phyloP scores from a whole-genome alignment of 2,888 invertebrate species.

The Therioaphis trifolii region DNA sequence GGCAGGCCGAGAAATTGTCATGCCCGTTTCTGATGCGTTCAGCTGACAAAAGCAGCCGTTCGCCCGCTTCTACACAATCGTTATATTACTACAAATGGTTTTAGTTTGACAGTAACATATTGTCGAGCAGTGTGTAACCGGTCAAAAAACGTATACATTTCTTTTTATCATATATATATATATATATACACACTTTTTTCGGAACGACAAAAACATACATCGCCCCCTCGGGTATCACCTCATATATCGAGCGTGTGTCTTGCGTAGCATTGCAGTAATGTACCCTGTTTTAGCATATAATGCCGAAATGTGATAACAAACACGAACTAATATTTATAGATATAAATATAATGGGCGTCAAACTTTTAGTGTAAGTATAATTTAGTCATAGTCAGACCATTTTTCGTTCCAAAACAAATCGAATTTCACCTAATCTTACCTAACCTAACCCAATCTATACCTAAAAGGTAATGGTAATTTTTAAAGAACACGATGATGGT shows the following conservation, averaged over 20 bases:
- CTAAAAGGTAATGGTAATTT: no score
- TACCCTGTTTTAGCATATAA: background rate
- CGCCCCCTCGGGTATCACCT: background rate
- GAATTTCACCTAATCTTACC: no score
- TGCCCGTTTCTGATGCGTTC: background rate
- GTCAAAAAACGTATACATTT: conserved; percentile 43
- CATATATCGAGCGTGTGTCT: background rate
- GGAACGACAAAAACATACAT: conserved; percentile 17
- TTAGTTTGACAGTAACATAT: conserved; percentile 57
- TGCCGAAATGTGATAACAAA: background rate
- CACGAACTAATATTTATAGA: no score
- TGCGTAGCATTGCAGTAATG: background rate
- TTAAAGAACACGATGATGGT: no score
- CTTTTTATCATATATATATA: conserved; percentile 27
- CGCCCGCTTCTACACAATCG: background rate
- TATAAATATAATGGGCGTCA: no score
- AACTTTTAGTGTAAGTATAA: no score
- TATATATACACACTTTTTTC: background rate
- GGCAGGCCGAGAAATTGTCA: conserved; percentile 32
- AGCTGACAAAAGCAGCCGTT: conserved; percentile 45
- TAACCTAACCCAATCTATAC: no score
- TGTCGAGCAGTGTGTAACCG: conserved; percentile 27
- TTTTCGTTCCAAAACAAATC: no score
- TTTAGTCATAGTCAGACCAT: no score
- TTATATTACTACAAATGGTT: conserved; percentile 33